Evolutionary conservation across 2,797 vertebrate genomes (phyloP), one percentile per base, ranked within the genome.

Genomic region (Gambusia yucatana): DNA sequence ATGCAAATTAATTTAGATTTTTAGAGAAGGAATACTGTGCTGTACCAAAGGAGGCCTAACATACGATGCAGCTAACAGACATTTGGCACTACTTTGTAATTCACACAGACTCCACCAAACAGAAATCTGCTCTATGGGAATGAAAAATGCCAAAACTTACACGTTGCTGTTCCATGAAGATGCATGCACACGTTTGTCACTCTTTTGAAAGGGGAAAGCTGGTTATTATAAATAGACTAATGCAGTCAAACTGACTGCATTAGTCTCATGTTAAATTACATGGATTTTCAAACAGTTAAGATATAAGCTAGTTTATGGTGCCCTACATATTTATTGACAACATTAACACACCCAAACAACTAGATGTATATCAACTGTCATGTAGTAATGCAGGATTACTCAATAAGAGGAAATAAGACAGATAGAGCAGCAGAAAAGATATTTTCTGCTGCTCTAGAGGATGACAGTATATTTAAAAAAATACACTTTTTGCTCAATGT

Each of bases 71-170:
- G 69, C 77, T 76, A 76, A 48, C 43, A 78, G 59, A 84, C 50
- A 82, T 65, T 73, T 0, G 9, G 61, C 48, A 48, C 79, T 70
- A 78, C 80, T 88, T 65, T 75, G 46, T n/a, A 57, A 77, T 73
- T 80, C 61, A 76, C 63, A 79, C 69, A 41, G 55, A 80, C 84
- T 81, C 36, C 46, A 69, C 78, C 78, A 57, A 43, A 55, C 20
- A 46, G 36, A 84, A 80, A 84, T 63, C 77, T 77, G 78, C 43
- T 71, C 65, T 82, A 83, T 41, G 11, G 73, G 65, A 73, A 6
- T 17, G 75, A 5, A n/a, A 77, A 61, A 39, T 1, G 30, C 78
- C 46, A 36, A 9, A 39, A 94, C 94, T 94, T 91, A 93, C 94
- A 91, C 50, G 71, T 92, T 82, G 39, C 85, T 71, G 47, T 82